Percentiles rank a stretch among this genome's conserved stretches.
phyloP scores from a whole-genome alignment of 2,113 vertebrate species.

The Stictonetta naevosa region DNA sequence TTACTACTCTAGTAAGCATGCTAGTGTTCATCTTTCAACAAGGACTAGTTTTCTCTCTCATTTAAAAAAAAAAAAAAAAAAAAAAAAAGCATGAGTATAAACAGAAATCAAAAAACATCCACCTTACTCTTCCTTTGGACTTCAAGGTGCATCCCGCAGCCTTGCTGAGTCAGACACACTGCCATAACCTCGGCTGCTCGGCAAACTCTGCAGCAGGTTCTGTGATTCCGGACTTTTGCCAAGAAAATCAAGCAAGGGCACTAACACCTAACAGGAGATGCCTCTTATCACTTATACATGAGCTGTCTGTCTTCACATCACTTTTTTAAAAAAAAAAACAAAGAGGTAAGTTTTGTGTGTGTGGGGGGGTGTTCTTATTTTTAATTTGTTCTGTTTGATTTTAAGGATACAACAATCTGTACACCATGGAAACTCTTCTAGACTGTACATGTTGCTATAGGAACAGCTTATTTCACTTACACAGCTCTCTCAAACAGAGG shows the following conservation, averaged over 20 bases:
- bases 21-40: not conserved
- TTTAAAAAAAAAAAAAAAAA: not conserved
- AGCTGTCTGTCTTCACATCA: not conserved
- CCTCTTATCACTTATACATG: rapidly evolving
- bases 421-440: not conserved
- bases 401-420: not conserved
- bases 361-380: not conserved
- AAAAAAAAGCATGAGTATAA: not conserved
- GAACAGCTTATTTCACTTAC: constrained; percentile 33
- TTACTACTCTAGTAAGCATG: not conserved
- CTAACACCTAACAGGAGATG: rapidly evolving
- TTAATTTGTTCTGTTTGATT: not conserved
- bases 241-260: not conserved
- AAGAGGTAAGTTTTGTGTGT: too few species aligned
- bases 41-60: not conserved
- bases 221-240: not conserved
- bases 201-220: not conserved
- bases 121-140: not conserved
- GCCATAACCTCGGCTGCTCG: not conserved
- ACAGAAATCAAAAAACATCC: not conserved
- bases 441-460: constrained; percentile 19
- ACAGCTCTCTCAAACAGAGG: constrained; percentile 12
- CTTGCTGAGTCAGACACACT: not conserved
- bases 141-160: not conserved
- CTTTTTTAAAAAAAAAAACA: not conserved